Percentiles rank a stretch among this genome's conserved stretches.
Evolutionary conservation across 2,113 vertebrate species (phyloP).

Genomic region (Pithys albifrons): DNA sequence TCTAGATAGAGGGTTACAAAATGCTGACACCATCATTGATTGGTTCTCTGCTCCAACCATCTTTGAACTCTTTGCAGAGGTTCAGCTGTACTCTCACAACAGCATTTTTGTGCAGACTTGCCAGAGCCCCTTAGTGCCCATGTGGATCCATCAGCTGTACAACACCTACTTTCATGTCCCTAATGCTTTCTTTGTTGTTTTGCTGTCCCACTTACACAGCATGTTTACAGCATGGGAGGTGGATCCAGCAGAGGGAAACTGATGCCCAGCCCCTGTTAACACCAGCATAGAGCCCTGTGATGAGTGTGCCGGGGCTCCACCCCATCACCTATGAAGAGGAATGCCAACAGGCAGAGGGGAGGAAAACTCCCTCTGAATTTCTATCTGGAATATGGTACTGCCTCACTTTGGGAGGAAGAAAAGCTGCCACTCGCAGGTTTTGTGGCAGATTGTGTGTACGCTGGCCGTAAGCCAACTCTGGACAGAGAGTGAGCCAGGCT

Average conservation of each 20-base stretch:
- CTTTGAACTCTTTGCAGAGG: not conserved
- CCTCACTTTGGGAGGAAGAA: not conserved
- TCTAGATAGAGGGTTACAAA: not conserved
- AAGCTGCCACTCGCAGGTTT: not conserved
- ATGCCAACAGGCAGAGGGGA: not conserved
- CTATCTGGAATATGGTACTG: not conserved
- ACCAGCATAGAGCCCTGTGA: not conserved
- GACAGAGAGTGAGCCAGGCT: not conserved
- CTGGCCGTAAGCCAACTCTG: not conserved
- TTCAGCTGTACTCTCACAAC: not conserved
- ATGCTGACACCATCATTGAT: not conserved
- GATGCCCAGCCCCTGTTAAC: not conserved
- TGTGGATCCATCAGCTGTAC: not conserved
- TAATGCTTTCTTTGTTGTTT: not conserved
- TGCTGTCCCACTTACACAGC: not conserved
- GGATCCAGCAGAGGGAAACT: not conserved
- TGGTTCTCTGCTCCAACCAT: not conserved
- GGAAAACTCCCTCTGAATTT: not conserved
- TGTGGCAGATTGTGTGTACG: accelerated
- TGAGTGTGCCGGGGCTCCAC: not conserved
- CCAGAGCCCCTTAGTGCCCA: not conserved
- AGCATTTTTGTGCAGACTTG: not conserved
- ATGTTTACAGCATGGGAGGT: not conserved
- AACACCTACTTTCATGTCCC: accelerated
- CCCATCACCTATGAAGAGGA: not conserved